Evolutionary conservation across 1,140 invertebrate species (phyloP), one percentile per base, ranked within the genome.

Genomic region (Bombus pascuorum): DNA sequence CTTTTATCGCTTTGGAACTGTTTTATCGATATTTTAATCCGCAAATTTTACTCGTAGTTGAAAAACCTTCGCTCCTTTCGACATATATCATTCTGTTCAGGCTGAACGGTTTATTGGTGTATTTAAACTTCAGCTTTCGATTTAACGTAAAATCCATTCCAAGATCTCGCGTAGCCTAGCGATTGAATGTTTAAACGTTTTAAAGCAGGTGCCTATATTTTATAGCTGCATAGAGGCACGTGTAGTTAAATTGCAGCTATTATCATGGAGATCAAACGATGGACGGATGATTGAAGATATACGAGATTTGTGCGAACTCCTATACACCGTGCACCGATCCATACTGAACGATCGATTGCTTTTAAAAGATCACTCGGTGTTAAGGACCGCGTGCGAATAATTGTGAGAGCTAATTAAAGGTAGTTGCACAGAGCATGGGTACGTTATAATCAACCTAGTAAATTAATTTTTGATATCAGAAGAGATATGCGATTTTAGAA

Each of bases 361-460:
- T 65, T 57, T 74, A 32, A 18, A 15, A 39, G 59, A 66, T 44
- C n/a, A 39, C 22, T 28, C n/a, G 32, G n/a, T 42, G 47, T 47
- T 73, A 75, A 74, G 62, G 70, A 42, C 13, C 70, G 39, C 42
- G 39, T 6, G 42, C 39, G 70, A 13, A 39, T 25, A 72, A 72
- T 72, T 28, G 39, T 12, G 1, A 39, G 39, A 13, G 5, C 39
- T 42, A n/a, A 44, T 87, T 87, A 86, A 68, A 75, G 62, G 37
- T 65, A 65, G 71, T 82, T 72, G 78, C 25, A 74, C 37, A 15
- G 25, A 25, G 2, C 18, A n/a, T 8, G 34, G 47, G 22, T 47
- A 76, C 70, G 37, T 81, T 65, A 34, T 34, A 73, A 77, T 34
- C 73, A 59, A 65, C 66, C 44, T 80, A 53, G 72, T 59, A 77